Evolutionary conservation across 2,888 invertebrate species (phyloP), one percentile per base, ranked within the genome.

Genomic region (Thera obeliscata): DNA sequence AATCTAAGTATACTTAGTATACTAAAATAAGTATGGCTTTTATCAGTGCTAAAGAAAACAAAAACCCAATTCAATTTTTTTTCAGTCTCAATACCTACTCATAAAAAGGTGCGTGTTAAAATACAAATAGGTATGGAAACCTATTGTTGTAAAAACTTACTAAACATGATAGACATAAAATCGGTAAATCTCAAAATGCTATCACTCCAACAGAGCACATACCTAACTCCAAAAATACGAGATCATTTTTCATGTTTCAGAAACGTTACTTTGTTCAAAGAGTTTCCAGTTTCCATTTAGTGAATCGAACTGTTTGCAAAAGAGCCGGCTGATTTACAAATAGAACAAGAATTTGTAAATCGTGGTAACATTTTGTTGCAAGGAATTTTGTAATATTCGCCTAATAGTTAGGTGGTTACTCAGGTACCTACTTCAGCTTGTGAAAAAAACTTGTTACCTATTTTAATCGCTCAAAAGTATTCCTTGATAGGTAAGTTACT

Each of bases 301-400:
- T 61, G 57, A 61, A 57, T 57, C 61, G 48, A 64, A 57, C 57
- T 57, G 67, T 61, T 64, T 60, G 60, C 59, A 50, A 67, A 60
- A 57, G 22, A 62, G 52, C 52, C 38, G 22, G 57, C 35, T 55
- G 48, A 58, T 63, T 69, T 69, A 52, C 65, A 60, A 62, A 66
- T 65, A 66, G 61, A 60, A 46, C 58, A 58, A 50, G 55, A 65
- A 64, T 60, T 67, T 22, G 55, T 55, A 58, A 61, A 38, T 8
- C 56, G 41, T 36, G 61, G 52, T 61, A 67, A 60, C 56, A 61
- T 33, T 33, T 56, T 64, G 64, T 56, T 64, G 64, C 59, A 46
- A 59, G 58, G 48, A 59, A 56, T 67, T 67, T 63, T 58, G 62
- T 58, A 58, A 66, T 35, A 46, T 60, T 59, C 22, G 36, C 56